Conservation (phyloP, 2,888 invertebrate genomes). For the Papilio elwesi region DNA sequence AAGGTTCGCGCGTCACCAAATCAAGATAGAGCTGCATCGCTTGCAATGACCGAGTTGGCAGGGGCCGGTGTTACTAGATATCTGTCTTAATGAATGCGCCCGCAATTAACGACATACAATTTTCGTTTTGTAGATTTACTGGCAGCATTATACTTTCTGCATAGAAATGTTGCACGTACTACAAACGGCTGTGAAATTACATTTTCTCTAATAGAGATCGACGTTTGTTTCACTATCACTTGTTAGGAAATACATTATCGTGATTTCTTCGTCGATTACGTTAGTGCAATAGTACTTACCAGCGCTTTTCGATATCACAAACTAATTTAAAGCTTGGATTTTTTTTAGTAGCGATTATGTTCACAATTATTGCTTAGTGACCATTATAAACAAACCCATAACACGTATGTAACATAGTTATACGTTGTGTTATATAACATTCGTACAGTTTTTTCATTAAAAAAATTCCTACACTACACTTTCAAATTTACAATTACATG, state of each 20-base stretch:
- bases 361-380: conserved; percentile 17
- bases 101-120: conserved; percentile 64
- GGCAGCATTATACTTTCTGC: conserved; percentile 52
- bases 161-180: conserved; percentile 55
- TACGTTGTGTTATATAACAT: not conserved
- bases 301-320: conserved; percentile 10
- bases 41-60: conserved; percentile 63
- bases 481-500: no score
- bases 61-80: conserved; percentile 51
- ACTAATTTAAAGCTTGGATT: conserved; percentile 37
- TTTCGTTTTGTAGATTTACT: conserved; percentile 67
- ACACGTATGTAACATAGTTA: conserved; percentile 7
- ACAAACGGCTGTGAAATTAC: conserved; percentile 55
- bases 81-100: conserved; percentile 62
- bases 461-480: not conserved
- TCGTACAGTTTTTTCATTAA: not conserved
- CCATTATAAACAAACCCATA: not conserved
- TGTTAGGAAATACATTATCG: conserved; percentile 35
- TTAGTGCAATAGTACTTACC: conserved; percentile 1
- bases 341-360: conserved; percentile 28
- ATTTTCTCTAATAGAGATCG: conserved; percentile 52
- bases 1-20: conserved; percentile 46
- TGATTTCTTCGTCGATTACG: conserved; percentile 38
- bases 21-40: conserved; percentile 46
- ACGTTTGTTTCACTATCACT: conserved; percentile 42